Conservation (phyloP, 1,140 invertebrate species). For the Euura lappo region DNA sequence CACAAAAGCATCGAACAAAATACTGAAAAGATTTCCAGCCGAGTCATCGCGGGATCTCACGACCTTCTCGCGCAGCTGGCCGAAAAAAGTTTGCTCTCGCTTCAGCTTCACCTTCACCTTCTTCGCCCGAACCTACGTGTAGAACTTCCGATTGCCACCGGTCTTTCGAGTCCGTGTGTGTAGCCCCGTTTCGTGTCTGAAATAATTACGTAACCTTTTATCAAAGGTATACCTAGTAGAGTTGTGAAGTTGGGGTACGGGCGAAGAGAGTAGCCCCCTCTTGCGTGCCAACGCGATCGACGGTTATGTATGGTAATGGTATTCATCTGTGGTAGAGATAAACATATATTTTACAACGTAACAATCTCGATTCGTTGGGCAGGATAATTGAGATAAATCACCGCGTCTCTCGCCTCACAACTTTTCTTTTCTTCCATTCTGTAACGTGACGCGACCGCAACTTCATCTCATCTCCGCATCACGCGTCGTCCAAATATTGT, state of each 20-base stretch:
- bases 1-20: background rate
- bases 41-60: background rate
- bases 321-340: background rate
- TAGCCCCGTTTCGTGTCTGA: background rate
- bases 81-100: too few relatives aligned
- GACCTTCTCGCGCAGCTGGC: background rate
- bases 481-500: background rate
- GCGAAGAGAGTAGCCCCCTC: background rate
- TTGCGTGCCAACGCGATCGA: background rate
- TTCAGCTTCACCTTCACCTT: too few relatives aligned
- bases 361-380: background rate
- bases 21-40: background rate
- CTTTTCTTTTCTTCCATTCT: background rate
- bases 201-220: constrained; percentile 1
- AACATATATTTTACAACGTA: background rate
- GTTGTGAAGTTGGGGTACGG: background rate
- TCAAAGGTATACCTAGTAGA: background rate
- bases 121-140: too few relatives aligned
- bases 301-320: constrained; percentile 1
- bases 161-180: background rate
- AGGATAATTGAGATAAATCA: constrained; percentile 1
- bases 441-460: background rate
- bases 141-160: background rate
- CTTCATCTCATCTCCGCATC: background rate
- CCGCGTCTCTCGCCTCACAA: background rate